phyloP scores from a whole-genome alignment of 2,113 vertebrate genomes.

The Salvelinus fontinalis region DNA sequence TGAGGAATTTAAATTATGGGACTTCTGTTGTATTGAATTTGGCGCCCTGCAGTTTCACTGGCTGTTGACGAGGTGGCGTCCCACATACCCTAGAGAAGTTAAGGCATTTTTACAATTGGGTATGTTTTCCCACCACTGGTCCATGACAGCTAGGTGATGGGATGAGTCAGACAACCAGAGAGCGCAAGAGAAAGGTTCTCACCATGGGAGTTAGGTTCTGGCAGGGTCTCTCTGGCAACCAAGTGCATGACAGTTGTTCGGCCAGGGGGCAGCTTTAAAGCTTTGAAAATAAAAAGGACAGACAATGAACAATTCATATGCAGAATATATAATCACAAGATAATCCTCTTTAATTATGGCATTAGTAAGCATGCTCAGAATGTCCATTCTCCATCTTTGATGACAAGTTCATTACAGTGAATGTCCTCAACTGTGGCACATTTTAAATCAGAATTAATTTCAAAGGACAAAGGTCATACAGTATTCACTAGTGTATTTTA shows the following conservation, averaged over 20 bases:
- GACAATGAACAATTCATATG: neutral
- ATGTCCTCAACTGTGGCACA: neutral
- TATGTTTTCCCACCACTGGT: too few relatives aligned
- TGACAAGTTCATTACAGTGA: neutral
- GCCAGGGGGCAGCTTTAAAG: conserved; percentile 78
- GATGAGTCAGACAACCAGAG: conserved; percentile 1
- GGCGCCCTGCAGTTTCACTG: too few relatives aligned
- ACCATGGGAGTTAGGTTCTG: conserved; percentile 83
- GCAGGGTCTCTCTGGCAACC: conserved; percentile 81
- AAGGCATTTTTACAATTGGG: too few relatives aligned
- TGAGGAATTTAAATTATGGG: too few relatives aligned
- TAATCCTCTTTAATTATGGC: neutral
- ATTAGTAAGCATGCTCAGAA: neutral
- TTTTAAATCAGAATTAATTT: neutral
- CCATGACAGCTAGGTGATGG: conserved; percentile 1
- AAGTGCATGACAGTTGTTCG: conserved; percentile 82
- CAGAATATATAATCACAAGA: neutral
- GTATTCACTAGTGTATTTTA: neutral
- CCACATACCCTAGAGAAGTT: too few relatives aligned
- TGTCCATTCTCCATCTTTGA: neutral
- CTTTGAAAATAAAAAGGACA: conserved; percentile 49
- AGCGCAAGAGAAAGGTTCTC: conserved; percentile 32
- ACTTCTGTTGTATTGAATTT: too few relatives aligned
- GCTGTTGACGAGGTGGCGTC: too few relatives aligned
- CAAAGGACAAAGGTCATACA: neutral